Percentiles rank a stretch among this genome's conserved stretches.
These are phyloP conservation scores for Sebastiscus albofasciatus DNA, from an alignment of 2,797 vertebrate genomes.

Conservation along the genomic window DNA sequence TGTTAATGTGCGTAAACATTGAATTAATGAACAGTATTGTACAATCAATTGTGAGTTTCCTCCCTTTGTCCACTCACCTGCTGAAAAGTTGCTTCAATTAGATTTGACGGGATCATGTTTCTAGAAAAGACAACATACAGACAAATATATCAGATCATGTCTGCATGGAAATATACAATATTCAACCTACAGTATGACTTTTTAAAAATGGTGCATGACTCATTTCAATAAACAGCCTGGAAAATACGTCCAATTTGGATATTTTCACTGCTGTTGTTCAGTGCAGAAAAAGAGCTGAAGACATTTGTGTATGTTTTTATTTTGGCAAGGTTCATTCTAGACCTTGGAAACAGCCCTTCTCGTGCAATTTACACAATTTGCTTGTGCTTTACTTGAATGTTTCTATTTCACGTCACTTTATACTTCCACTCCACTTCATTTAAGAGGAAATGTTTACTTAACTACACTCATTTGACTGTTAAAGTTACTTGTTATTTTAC, in stretches of 20 bases:
- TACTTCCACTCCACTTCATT: background rate
- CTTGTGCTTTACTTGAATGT: background rate
- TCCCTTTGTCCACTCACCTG: conserved; percentile 80
- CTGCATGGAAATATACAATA: background rate
- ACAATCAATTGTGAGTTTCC: background rate
- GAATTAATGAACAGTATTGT: background rate
- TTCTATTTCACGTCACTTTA: background rate
- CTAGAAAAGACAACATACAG: conserved; percentile 61
- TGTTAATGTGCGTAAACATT: background rate
- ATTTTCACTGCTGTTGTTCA: background rate
- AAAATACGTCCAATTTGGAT: background rate
- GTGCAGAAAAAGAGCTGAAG: background rate
- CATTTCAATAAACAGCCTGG: background rate
- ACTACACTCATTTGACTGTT: too few species aligned
- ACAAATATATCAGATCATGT: background rate
- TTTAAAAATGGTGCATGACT: background rate
- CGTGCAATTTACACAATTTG: too few species aligned
- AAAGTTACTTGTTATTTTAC: too few species aligned
- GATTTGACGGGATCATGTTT: conserved; percentile 93
- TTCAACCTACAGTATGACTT: background rate
- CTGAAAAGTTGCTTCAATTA: conserved; percentile 91
- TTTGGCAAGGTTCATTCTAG: background rate
- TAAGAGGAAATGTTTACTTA: background rate
- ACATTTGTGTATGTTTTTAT: background rate
- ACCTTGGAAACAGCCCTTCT: background rate